Percentiles rank a stretch among this genome's conserved stretches.
Conservation (phyloP, 2,797 vertebrate species). For the Arctocebus calabarensis region DNA sequence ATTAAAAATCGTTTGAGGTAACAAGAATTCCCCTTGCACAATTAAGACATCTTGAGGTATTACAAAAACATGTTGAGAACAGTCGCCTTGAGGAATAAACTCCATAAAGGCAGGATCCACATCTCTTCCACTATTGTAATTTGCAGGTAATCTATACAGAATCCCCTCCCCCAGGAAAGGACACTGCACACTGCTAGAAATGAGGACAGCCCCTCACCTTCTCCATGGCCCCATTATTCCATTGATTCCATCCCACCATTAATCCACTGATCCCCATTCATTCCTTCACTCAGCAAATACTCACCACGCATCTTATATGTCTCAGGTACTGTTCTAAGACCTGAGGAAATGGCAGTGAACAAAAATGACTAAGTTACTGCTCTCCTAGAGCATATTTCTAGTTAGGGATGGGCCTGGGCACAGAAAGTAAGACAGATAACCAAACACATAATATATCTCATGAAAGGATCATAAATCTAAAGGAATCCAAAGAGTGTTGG, state of each 20-base stretch:
- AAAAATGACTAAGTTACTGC: background rate
- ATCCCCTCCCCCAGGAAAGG: background rate
- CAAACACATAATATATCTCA: background rate
- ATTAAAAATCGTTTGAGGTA: constrained; percentile 48
- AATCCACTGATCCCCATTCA: background rate
- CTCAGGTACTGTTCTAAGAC: background rate
- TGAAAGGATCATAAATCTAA: background rate
- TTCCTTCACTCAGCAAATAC: background rate
- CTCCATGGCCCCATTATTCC: background rate
- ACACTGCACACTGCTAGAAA: background rate
- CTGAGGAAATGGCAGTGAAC: background rate
- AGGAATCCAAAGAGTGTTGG: background rate
- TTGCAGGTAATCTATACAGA: background rate
- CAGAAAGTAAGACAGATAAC: background rate
- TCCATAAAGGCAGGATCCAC: background rate
- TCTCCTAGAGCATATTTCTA: background rate
- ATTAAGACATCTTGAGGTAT: background rate
- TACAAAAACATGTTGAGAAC: background rate
- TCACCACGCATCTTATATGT: background rate
- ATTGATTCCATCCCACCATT: background rate
- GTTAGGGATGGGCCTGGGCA: background rate
- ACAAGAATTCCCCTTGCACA: background rate
- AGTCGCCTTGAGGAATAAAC: background rate
- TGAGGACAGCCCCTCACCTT: background rate
- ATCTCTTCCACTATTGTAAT: background rate